Conservation (phyloP, 2,888 invertebrate genomes). For the Lasioglossum villosulum region DNA sequence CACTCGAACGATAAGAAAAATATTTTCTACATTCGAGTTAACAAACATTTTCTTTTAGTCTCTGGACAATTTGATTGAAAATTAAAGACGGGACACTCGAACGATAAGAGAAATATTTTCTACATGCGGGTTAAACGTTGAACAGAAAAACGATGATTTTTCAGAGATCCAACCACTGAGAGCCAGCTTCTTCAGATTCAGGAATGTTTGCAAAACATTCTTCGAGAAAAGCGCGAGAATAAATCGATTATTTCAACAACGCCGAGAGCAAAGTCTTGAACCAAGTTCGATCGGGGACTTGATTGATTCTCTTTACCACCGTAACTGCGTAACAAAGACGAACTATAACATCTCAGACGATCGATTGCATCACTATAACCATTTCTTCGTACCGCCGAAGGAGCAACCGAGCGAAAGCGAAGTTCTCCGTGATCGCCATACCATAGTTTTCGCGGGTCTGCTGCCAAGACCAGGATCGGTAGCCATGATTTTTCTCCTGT, state of each 20-base stretch:
- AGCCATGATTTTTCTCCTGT: constrained; percentile 39
- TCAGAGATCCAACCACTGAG: neutral
- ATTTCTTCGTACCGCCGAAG: neutral
- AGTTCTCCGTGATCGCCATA: neutral
- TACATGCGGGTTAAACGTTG: neutral
- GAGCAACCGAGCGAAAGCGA: neutral
- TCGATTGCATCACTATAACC: neutral
- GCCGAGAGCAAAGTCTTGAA: neutral
- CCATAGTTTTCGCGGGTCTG: constrained; percentile 31
- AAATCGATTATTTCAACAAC: neutral
- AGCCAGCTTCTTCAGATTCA: neutral
- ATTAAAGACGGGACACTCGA: neutral
- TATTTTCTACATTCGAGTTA: neutral
- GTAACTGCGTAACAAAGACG: neutral
- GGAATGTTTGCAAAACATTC: neutral
- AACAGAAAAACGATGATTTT: neutral
- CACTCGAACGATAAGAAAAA: neutral
- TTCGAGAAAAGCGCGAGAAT: neutral
- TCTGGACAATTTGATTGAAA: neutral
- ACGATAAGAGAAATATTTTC: neutral
- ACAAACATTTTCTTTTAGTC: neutral
- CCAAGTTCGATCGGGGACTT: neutral
- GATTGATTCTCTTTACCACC: neutral
- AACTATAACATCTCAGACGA: neutral
- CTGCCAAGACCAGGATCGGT: constrained; percentile 18